Evolutionary conservation across 2,888 invertebrate genomes (phyloP).

Genomic region (Lymantria dispar): DNA sequence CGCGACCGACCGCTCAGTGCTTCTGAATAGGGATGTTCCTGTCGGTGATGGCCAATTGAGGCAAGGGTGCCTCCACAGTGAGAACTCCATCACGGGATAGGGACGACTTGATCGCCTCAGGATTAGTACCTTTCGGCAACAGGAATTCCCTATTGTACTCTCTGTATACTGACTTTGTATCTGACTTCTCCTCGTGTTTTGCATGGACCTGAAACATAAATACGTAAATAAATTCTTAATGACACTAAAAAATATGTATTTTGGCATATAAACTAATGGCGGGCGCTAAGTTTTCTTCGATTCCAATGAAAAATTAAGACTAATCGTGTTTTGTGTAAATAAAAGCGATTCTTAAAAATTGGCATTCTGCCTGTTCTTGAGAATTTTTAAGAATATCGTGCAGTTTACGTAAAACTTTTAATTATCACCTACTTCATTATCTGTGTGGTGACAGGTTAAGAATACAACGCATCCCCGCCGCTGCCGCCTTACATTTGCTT

Average conservation of each 20-base stretch:
- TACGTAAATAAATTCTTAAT: conserved; percentile 8
- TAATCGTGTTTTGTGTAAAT: conserved; percentile 30
- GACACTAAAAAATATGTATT: conserved; percentile 14
- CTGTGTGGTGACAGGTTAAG: too few relatives aligned
- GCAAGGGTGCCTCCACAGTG: conserved; percentile 98
- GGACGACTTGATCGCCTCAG: conserved; percentile 97
- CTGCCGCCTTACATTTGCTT: too few relatives aligned
- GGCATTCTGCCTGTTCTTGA: conserved; percentile 56
- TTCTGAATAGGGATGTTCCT: conserved; percentile 91
- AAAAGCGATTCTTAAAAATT: conserved; percentile 47
- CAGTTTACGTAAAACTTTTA: conserved; percentile 45
- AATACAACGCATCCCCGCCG: too few relatives aligned
- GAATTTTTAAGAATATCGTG: conserved; percentile 44
- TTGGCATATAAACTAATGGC: conserved; percentile 23
- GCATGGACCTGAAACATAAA: conserved; percentile 92
- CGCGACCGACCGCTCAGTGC: conserved; percentile 62
- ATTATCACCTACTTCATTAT: conserved; percentile 27
- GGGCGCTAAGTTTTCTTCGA: conserved; percentile 39
- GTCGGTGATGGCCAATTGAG: conserved; percentile 91
- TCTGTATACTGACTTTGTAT: conserved; percentile 97
- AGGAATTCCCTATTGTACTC: conserved; percentile 99
- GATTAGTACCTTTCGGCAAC: conserved; percentile 97
- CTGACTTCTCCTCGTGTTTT: conserved; percentile 98
- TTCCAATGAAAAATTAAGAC: conserved; percentile 40
- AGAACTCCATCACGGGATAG: conserved; percentile 98